These are phyloP conservation scores for Syngnathus typhle DNA, from an alignment of 2,113 vertebrate genomes.

Conservation along the genomic window DNA sequence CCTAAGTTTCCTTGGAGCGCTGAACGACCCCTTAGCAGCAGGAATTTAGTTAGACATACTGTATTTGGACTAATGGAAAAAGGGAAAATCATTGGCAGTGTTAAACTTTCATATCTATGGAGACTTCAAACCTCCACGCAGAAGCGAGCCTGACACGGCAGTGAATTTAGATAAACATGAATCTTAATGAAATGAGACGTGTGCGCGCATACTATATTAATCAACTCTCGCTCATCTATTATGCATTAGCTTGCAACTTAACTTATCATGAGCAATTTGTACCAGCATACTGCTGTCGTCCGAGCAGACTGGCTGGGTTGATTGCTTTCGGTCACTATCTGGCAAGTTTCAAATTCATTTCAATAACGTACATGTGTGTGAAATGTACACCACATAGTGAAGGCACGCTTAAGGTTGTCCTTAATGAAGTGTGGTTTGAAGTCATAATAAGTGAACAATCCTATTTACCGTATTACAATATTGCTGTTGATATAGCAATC, in stretches of 20 bases:
- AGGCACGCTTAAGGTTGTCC: not conserved
- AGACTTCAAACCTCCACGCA: slow-evolving; percentile 19
- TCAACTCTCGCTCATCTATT: slow-evolving; percentile 29
- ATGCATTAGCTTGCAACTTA: slow-evolving; percentile 20
- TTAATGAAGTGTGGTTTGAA: not conserved
- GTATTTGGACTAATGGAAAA: slow-evolving; percentile 20
- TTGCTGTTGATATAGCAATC: not conserved
- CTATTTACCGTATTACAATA: not conserved
- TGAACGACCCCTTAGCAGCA: slow-evolving; percentile 4
- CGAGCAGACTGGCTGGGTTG: not conserved
- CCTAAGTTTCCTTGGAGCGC: slow-evolving; percentile 19
- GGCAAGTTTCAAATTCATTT: not conserved
- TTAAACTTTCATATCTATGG: slow-evolving; percentile 29
- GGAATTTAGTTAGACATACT: not conserved
- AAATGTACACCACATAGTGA: not conserved
- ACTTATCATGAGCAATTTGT: slow-evolving; percentile 11
- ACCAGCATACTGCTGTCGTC: not conserved
- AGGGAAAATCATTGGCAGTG: slow-evolving; percentile 4
- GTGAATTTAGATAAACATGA: slow-evolving; percentile 23
- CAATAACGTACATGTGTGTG: not conserved
- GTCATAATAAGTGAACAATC: not conserved
- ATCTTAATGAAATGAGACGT: slow-evolving; percentile 32
- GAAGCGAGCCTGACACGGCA: slow-evolving; percentile 6
- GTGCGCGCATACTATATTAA: slow-evolving; percentile 26
- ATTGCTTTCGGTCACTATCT: not conserved